Evolutionary conservation across 2,113 vertebrate species (phyloP), one percentile per base, ranked within the genome.

Genomic region (Callospermophilus lateralis): DNA sequence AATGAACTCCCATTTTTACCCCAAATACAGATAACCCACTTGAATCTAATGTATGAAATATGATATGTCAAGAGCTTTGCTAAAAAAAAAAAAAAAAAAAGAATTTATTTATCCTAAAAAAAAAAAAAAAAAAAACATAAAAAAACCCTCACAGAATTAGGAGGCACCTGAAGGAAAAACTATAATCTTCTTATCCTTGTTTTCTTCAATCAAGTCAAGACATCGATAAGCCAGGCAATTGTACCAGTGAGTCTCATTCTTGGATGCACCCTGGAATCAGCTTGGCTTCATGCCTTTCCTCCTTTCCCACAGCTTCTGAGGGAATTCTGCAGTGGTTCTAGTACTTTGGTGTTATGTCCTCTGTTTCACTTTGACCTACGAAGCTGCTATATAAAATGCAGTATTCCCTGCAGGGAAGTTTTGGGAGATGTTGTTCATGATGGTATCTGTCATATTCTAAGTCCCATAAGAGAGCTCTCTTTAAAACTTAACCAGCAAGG

Each of bases 401-500:
- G 42, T 30, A 1, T 83, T 53, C 86, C 83, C 79, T 16, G 30
- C 87, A 85, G 48, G 32, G 28, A 76, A 22, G 32, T 79, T 51
- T 8, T 28, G 45, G 53, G 48, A 79, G 28, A 30, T 53, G 30
- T 6, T 45, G 42, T 26, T 77, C 78, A 74, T 30, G 58, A 76
- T 0, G 53, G 83, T 32, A 42, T 34, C 19, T 22, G 92, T 77
- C 34, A 63, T 5, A 28, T 34, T 12, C 0, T 55, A 65, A 61
- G 30, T 78, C 78, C 48, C 30, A 0, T 6, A 51, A 70, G 48
- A 90, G 81, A 87, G 39, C 61, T 70, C 58, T 65, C 90, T 65
- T 79, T 65, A 58, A 80, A 95, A 55, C n/a, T 58, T 93, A 65
- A 65, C 55, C 39, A 42, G 55, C n/a, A 93, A 81, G 42, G 32